Conservation (phyloP, 2,113 vertebrate species). For the Solenodon paradoxus region DNA sequence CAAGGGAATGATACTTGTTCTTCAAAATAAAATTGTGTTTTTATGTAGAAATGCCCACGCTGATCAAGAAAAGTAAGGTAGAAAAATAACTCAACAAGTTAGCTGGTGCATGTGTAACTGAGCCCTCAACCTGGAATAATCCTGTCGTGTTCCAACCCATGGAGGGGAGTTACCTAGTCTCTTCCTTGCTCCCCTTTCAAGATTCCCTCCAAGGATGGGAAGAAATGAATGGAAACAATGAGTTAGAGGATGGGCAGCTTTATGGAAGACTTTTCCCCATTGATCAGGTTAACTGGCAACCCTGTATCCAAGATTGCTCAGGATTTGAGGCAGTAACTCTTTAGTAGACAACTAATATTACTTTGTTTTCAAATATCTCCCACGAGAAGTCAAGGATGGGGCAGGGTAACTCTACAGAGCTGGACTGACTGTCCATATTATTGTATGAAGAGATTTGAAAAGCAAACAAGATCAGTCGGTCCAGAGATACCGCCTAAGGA, state of each 20-base stretch:
- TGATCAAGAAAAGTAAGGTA: neutral
- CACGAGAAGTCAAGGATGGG: neutral
- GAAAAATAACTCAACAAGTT: neutral
- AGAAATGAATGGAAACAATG: neutral
- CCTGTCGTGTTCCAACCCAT: neutral
- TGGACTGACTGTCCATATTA: neutral
- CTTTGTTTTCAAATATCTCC: neutral
- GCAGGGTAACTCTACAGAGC: neutral
- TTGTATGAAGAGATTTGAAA: neutral
- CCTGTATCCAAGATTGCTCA: neutral
- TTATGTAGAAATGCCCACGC: neutral
- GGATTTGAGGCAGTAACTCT: neutral
- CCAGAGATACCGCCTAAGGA: neutral
- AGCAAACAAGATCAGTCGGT: neutral
- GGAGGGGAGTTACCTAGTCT: neutral
- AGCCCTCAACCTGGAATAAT: neutral
- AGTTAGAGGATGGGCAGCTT: neutral
- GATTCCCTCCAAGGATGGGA: neutral
- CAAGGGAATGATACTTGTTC: neutral
- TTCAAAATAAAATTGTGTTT: neutral
- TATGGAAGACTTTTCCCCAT: neutral
- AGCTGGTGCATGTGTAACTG: neutral
- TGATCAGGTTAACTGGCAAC: accelerated
- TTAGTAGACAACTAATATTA: neutral
- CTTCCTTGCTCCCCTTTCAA: neutral